phyloP scores from a whole-genome alignment of 2,113 vertebrate genomes.

The Petrocephalus zakoni region DNA sequence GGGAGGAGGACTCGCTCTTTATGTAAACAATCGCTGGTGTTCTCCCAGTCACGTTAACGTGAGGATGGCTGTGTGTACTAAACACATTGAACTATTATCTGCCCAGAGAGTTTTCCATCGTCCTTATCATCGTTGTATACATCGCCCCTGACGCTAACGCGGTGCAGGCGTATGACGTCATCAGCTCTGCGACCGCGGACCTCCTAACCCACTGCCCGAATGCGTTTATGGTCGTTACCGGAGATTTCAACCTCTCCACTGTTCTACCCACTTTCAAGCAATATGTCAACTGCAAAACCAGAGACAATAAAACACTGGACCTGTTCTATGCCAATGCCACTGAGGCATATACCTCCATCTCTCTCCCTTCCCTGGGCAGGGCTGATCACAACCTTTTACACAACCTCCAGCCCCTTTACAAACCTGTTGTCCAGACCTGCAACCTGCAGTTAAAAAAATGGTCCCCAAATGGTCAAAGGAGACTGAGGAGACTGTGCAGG shows the following conservation, averaged over 20 bases:
- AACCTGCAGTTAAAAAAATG: background rate
- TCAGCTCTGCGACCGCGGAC: background rate
- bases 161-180: background rate
- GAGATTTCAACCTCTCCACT: background rate
- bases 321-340: background rate
- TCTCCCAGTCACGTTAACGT: background rate
- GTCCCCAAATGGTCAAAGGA: background rate
- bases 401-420: background rate
- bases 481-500: constrained; percentile 37
- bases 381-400: background rate
- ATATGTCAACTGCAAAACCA: background rate
- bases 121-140: too few species aligned
- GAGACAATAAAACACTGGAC: background rate
- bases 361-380: background rate
- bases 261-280: background rate
- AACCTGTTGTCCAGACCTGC: background rate
- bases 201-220: background rate
- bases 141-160: background rate
- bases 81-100: background rate
- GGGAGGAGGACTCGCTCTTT: background rate
- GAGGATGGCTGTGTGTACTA: background rate
- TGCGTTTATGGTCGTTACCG: background rate
- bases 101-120: too few species aligned
- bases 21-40: background rate
- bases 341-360: background rate